These are phyloP conservation scores for Lipophrys pholis DNA, from an alignment of 2,113 vertebrate species.

Conservation along the genomic window DNA sequence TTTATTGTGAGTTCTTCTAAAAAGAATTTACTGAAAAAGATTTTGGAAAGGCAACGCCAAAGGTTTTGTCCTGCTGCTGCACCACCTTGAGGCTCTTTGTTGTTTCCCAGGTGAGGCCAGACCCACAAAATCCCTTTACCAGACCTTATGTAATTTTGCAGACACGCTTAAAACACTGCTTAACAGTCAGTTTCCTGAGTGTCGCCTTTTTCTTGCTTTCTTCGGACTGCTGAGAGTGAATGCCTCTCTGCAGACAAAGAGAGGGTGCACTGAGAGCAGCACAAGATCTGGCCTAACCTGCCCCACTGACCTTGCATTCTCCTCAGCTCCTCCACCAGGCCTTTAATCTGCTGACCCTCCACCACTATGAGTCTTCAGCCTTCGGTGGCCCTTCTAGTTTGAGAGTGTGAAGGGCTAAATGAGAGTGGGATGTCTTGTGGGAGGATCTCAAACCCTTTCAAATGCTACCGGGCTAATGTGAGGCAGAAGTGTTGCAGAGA, in stretches of 20 bases:
- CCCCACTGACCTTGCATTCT: conserved; percentile 11
- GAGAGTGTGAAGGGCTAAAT: conserved; percentile 39
- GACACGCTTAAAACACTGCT: no score
- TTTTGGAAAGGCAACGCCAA: no score
- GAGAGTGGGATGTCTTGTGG: conserved; percentile 29
- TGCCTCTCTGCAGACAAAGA: background rate
- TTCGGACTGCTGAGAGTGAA: no score
- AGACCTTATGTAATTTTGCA: no score
- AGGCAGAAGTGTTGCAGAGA: conserved; percentile 1
- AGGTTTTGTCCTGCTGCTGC: no score
- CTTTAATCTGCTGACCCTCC: conserved; percentile 3
- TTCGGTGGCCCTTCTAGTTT: conserved; percentile 36
- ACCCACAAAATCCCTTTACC: no score
- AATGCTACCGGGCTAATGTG: conserved; percentile 12
- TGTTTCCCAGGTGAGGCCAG: no score
- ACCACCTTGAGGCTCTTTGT: no score
- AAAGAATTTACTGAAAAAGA: no score
- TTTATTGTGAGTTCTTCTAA: no score
- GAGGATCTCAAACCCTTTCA: conserved; percentile 40
- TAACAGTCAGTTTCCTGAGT: no score
- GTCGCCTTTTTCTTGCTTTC: no score
- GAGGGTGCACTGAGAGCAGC: background rate
- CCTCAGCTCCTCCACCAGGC: conserved; percentile 5
- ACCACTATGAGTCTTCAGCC: background rate
- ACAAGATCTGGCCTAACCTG: conserved; percentile 2